phyloP scores from a whole-genome alignment of 2,113 vertebrate species.

The Pitta sordida region DNA sequence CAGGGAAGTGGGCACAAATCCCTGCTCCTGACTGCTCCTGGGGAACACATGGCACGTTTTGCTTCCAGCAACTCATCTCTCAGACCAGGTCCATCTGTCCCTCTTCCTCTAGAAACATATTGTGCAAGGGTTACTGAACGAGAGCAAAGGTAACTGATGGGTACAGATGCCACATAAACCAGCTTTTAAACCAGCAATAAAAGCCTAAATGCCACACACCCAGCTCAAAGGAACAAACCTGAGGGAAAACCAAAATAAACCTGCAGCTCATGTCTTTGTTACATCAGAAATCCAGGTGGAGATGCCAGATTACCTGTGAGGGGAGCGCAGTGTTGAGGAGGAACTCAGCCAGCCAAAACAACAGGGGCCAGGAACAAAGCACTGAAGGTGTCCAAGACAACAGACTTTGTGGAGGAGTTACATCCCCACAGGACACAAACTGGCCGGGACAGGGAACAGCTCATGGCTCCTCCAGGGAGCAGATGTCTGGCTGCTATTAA shows the following conservation, averaged over 20 bases:
- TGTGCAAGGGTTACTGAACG: background rate
- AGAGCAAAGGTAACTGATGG: background rate
- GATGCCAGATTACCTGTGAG: background rate
- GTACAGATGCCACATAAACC: background rate
- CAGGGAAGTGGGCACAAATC: background rate
- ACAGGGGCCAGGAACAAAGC: background rate
- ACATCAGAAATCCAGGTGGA: background rate
- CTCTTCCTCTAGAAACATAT: background rate
- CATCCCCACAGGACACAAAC: conserved; percentile 33
- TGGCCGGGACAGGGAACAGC: conserved; percentile 14
- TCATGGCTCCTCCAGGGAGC: conserved; percentile 11
- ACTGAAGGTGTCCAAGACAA: conserved; percentile 15
- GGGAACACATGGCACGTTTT: background rate
- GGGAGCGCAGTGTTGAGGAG: background rate
- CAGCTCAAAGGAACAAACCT: background rate
- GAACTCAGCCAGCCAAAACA: conserved; percentile 2
- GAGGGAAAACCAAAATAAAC: background rate
- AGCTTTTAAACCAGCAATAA: background rate
- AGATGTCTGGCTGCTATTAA: conserved; percentile 21
- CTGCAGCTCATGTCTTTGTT: background rate
- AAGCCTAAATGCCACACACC: background rate
- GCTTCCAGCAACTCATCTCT: background rate
- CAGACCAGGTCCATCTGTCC: background rate
- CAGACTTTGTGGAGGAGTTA: conserved; percentile 49
- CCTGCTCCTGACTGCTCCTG: background rate